Evolutionary conservation across 2,888 invertebrate genomes (phyloP).

Genomic region (Halictus quadricinctus): DNA sequence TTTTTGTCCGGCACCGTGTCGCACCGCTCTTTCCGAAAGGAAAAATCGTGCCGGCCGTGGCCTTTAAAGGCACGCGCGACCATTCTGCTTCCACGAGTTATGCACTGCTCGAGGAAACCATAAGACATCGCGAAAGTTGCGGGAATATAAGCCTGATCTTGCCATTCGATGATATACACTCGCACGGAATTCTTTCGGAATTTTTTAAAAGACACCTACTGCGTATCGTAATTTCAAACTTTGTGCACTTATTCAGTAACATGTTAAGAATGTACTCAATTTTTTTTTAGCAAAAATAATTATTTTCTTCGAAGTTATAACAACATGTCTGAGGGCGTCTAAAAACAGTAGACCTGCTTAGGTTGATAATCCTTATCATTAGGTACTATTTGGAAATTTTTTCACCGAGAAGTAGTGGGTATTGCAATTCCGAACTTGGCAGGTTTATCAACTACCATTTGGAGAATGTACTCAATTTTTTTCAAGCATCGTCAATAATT

Average conservation of each 20-base stretch:
- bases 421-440: neutral
- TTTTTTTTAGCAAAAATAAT: neutral
- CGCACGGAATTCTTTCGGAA: neutral
- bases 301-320: neutral
- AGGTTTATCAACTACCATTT: neutral
- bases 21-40: neutral
- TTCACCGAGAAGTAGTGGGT: neutral
- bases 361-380: no score
- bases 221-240: neutral
- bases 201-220: neutral
- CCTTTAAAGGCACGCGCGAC: constrained; percentile 39
- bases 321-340: neutral
- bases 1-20: constrained; percentile 32
- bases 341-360: neutral
- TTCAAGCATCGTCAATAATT: neutral
- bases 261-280: neutral
- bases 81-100: neutral
- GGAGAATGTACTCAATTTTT: neutral
- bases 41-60: constrained; percentile 25
- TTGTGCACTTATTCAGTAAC: neutral
- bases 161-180: rapidly evolving
- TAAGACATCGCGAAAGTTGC: constrained; percentile 34
- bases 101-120: neutral
- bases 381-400: neutral
- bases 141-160: neutral